A percentile compares a stretch with the other conserved stretches of the same genome.
Conservation (phyloP, 2,888 invertebrate species). For the Oxytorus armatus region DNA sequence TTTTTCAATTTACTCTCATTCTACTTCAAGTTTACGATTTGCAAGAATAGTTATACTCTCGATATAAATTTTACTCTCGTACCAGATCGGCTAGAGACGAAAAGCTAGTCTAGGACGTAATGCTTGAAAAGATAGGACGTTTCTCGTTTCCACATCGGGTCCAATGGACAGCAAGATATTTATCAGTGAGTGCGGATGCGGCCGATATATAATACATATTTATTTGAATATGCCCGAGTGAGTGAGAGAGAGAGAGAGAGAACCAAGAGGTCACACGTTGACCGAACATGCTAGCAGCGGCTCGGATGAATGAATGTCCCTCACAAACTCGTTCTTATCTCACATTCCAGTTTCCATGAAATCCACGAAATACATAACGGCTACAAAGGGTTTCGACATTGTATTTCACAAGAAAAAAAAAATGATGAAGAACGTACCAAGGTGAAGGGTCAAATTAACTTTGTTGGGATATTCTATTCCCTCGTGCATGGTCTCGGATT, state of each 20-base stretch:
- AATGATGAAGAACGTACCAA: conserved; percentile 87
- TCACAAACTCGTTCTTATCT: conserved; percentile 50
- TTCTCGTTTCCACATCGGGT: neutral
- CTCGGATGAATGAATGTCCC: conserved; percentile 53
- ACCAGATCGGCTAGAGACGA: neutral
- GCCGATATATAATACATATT: conserved; percentile 18
- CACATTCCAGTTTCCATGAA: conserved; percentile 41
- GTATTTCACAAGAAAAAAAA: neutral
- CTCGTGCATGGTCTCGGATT: conserved; percentile 98
- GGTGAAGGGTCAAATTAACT: conserved; percentile 95
- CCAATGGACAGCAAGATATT: conserved; percentile 41
- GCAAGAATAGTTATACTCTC: too few species aligned
- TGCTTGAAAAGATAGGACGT: conserved; percentile 13
- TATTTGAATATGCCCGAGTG: conserved; percentile 4
- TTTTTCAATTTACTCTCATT: too few species aligned
- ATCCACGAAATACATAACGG: conserved; percentile 7
- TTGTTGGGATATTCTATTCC: conserved; percentile 95
- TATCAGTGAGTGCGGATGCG: conserved; percentile 49
- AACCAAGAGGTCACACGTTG: conserved; percentile 55
- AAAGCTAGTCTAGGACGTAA: conserved; percentile 15
- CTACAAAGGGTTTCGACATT: conserved; percentile 25
- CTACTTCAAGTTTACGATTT: too few species aligned
- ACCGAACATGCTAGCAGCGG: conserved; percentile 1
- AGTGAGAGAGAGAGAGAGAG: neutral
- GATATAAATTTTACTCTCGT: neutral